Base-by-base conservation (phyloP, 2,113 vertebrate species). In the Tauraco erythrolophus region DNA sequence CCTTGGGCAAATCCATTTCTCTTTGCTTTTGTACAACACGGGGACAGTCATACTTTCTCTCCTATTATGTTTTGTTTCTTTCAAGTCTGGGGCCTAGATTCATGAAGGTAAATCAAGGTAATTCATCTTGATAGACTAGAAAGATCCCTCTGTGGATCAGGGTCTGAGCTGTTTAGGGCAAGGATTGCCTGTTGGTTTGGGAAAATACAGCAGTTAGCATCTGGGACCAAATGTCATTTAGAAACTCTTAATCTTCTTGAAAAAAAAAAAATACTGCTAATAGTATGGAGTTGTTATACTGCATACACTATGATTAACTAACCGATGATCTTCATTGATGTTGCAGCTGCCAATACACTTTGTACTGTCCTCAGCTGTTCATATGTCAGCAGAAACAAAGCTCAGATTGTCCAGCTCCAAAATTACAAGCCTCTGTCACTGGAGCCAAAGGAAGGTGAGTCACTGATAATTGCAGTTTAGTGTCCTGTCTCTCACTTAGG, bases 221-320 rank as follows among this genome's bases (percentile, higher is more conserved):
- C n/a, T 0, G 0, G 37, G 68, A 91, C 37, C 33, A 93, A 84
- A 82, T 75, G 57, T 75, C 22, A 62, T 92, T 91, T 89, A 66
- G 25, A 83, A 95, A 89, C 24, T 82, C 60, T 71, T 87, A 74
- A 88, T 72, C 51, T 76, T 80, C 41, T 66, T 41, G 21, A 0
- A 45, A 51, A 50, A 57, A 57, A 62, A 50, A 39, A 31, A 57
- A 23, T 21, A 7, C 8, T 9, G 7, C 13, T 92, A 83, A 88
- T 80, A 83, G 13, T 39, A 79, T 61, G 66, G 35, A 88, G 66
- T 14, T 94, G 71, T 88, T 90, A 66, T 33, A 68, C 50, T 83
- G 62, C 92, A 83, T 88, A 94, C 50, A 79, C 82, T 93, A 79
- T 92, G 85, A 97, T 96, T 96, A 95, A 85, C 81, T 83, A 83